Percentiles rank a stretch among this genome's conserved stretches.
Conservation (phyloP, 2,113 vertebrate species). For the Chrysemys picta region DNA sequence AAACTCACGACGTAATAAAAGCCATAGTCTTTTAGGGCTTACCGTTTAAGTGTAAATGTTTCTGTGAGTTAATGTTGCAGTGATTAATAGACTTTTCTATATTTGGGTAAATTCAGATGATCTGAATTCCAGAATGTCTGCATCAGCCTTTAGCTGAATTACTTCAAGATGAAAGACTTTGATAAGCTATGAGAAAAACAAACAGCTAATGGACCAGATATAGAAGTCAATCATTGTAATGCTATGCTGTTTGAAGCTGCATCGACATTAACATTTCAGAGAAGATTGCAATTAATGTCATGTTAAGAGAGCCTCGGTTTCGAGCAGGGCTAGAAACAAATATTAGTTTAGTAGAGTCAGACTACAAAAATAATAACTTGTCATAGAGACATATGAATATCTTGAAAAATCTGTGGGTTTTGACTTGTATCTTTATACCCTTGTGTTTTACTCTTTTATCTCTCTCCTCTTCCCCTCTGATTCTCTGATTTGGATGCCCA, state of each 20-base stretch:
- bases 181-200: conserved; percentile 23
- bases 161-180: conserved; percentile 31
- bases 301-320: conserved; percentile 31
- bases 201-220: neutral
- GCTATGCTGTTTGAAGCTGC: neutral
- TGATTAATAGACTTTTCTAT: neutral
- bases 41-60: neutral
- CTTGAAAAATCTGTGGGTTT: neutral
- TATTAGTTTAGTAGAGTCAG: conserved; percentile 23
- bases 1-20: neutral
- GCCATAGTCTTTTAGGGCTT: neutral
- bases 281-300: neutral
- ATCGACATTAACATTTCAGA: neutral
- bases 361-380: neutral
- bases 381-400: neutral
- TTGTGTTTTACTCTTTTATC: neutral
- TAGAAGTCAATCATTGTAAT: neutral
- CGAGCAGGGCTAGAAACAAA: conserved; percentile 12
- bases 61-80: neutral
- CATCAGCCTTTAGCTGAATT: neutral
- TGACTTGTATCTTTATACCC: neutral
- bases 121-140: conserved; percentile 25
- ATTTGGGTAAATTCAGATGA: neutral
- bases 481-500: neutral
- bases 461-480: neutral